Base-by-base conservation (phyloP, 2,113 vertebrate species). In the Takifugu flavidus region DNA sequence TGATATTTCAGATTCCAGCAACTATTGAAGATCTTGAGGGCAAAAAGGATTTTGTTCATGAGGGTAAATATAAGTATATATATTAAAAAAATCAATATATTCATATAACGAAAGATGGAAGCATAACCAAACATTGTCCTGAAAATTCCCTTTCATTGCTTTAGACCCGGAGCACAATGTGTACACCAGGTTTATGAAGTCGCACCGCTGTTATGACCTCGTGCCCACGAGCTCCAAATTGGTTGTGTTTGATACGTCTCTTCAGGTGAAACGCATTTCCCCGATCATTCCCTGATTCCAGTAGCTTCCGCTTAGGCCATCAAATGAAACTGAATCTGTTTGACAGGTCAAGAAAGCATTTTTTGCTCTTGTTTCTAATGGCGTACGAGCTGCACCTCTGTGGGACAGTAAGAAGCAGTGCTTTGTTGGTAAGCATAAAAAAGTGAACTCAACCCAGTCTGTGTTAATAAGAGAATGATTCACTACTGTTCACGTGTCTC, bases 361-460 rank as follows among this genome's bases (percentile, higher is more conserved):
- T 84, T 99, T 99, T 68, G 96, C 96, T 0, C 90, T 99, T 42
- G 96, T 99, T 66, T 96, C 95, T 54, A 99, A 98, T 26, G 96
- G 96, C 2, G 96, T 98, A 1, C 90, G 96, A 71, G 96, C 96
- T 2, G 96, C 96, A 0, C 96, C 96, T 2, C 90, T 99, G 20
- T 99, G 96, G 96, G 96, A 99, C 80, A 98, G 95, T 88, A 99
- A 95, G 76, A 96, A 91, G 79, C 96, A 99, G 68, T 96, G 95
- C 72, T 99, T 99, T 66, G 96, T 99, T 70, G 96, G 96, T 98
- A 90, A 92, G 57, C 34, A 5, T 46, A n/a, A 8, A 47, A 25
- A 31, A 47, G 20, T 28, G 5, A 46, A 46, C 13, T n/a, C n/a
- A n/a, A 12, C 13, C 10, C 45, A 47, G 6, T 15, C 6, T 14